Conservation (phyloP, 2,797 vertebrate genomes). For the Zonotrichia albicollis region DNA sequence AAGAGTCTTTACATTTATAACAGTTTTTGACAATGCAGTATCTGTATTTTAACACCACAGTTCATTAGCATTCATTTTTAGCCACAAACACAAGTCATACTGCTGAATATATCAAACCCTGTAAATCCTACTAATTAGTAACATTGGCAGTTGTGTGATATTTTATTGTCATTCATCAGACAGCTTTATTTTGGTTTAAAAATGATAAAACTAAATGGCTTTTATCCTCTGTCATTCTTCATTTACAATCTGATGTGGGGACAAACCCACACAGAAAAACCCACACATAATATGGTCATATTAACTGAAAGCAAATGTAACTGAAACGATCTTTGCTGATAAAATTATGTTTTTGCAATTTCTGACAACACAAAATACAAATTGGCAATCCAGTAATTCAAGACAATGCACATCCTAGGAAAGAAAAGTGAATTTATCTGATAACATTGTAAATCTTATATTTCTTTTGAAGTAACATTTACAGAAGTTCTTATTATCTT, state of each 20-base stretch:
- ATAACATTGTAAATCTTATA: neutral
- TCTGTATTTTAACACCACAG: constrained; percentile 16
- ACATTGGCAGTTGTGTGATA: constrained; percentile 27
- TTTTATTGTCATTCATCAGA: constrained; percentile 53
- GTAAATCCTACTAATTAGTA: constrained; percentile 64
- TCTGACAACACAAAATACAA: neutral
- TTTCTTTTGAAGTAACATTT: neutral
- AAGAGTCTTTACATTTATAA: constrained; percentile 21
- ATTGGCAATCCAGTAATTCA: neutral
- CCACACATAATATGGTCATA: constrained; percentile 35
- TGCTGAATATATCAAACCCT: constrained; percentile 53
- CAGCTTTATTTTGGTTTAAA: constrained; percentile 64
- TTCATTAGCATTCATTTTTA: constrained; percentile 54
- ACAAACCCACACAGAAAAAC: constrained; percentile 36
- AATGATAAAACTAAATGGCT: neutral
- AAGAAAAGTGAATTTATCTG: neutral
- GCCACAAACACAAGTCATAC: constrained; percentile 42
- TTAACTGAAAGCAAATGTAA: constrained; percentile 30
- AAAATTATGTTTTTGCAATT: neutral
- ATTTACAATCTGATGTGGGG: constrained; percentile 46
- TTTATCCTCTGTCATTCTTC: constrained; percentile 25
- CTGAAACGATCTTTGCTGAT: neutral
- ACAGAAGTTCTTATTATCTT: neutral
- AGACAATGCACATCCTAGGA: neutral
- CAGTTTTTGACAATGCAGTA: constrained; percentile 52